Base-by-base conservation (phyloP, 2,797 vertebrate species). In the Muscicapa comitata region DNA sequence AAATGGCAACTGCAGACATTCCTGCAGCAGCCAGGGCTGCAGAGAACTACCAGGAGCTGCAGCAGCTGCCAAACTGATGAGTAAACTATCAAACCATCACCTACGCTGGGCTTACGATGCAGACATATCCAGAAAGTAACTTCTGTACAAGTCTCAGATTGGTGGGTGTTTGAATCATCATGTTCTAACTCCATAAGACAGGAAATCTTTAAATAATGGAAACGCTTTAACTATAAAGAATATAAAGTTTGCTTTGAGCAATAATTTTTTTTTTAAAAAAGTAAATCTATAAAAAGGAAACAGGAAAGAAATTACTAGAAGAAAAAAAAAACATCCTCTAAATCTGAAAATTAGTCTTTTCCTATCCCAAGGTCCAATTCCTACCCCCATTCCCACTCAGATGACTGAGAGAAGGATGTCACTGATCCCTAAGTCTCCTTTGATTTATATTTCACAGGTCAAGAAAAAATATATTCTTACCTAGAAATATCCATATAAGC, bases 401-500 rank as follows among this genome's bases (percentile, higher is more conserved):
- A 76, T 21, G 71, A 5, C 17, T 75, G 24, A 48, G 24, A 48
- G 24, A 48, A 17, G 11, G 66, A 19, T 25, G 12, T 35, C 20
- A 33, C 28, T 65, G 55, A 68, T 61, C n/a, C 42, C 2, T 20
- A 35, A 74, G 19, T 37, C 38, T 51, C 35, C 35, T 57, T 1
- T 45, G n/a, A 67, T 28, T 11, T 17, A 3, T 35, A 37, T 57
- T 81, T 79, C 51, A 73, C 5, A 78, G n/a, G 21, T 28, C 54
- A 75, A 90, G 5, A 59, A 45, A 37, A 68, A 80, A 37, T 5
- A 37, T 8, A 68, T 10, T 71, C 98, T 98, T 98, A 99, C 99
- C 99, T 99, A 70, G 99, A 99, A 97, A 99, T 93, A 98, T 99
- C 99, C 99, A 99, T 98, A 93, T 98, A 99, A 82, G 98, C 98